phyloP scores from a whole-genome alignment of 2,888 invertebrate species.

The Colostygia pectinataria region DNA sequence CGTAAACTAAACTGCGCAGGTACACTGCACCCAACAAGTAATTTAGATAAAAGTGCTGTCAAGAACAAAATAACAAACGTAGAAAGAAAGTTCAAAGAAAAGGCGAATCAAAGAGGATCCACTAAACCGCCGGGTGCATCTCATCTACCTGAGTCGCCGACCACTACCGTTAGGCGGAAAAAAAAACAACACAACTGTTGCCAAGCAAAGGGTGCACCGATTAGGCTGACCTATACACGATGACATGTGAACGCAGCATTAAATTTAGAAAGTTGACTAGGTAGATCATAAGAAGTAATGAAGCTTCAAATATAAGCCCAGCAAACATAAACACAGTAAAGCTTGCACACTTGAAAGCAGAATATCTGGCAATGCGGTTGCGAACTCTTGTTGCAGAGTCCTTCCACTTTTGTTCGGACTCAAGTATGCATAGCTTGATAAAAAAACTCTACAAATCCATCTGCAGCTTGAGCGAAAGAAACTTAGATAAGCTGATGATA shows the following conservation, averaged over 20 bases:
- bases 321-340: too few relatives aligned
- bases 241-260: constrained; percentile 40
- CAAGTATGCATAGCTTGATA: constrained; percentile 6
- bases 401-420: not conserved
- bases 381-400: too few relatives aligned
- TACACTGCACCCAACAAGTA: constrained; percentile 5
- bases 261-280: constrained; percentile 36
- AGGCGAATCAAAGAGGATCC: constrained; percentile 50
- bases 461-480: constrained; percentile 13
- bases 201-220: constrained; percentile 57
- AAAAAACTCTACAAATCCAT: constrained; percentile 20
- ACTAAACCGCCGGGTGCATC: constrained; percentile 42
- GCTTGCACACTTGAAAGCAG: too few relatives aligned
- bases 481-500: constrained; percentile 29
- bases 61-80: constrained; percentile 18
- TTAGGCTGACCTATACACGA: constrained; percentile 51
- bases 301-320: constrained; percentile 18
- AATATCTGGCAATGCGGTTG: too few relatives aligned
- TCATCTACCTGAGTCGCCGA: constrained; percentile 58
- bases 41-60: constrained; percentile 26
- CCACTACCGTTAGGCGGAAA: constrained; percentile 61
- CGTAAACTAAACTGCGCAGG: constrained; percentile 27
- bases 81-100: constrained; percentile 48
- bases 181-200: constrained; percentile 48
- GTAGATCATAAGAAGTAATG: constrained; percentile 43